Evolutionary conservation across 2,113 vertebrate genomes (phyloP).

Genomic region (Cromileptes altivelis): DNA sequence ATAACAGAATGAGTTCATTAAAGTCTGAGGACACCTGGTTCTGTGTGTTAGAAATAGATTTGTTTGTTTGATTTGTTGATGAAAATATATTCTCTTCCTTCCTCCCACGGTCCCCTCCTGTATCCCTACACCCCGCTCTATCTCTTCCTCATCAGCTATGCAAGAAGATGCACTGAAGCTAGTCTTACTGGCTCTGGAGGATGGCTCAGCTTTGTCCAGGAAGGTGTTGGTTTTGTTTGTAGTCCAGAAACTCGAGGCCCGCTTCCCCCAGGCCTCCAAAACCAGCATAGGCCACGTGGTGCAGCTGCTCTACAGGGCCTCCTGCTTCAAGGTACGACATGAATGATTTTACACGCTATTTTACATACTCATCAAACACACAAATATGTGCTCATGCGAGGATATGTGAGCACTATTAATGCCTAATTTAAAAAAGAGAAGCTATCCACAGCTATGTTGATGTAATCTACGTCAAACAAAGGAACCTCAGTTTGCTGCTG

Average conservation of each 20-base stretch:
- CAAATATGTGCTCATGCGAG: background rate
- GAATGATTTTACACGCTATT: background rate
- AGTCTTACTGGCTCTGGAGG: conserved; percentile 95
- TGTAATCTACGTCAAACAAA: conserved; percentile 18
- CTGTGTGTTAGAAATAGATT: background rate
- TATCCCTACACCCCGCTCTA: background rate
- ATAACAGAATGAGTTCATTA: conserved; percentile 78
- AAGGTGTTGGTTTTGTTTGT: conserved; percentile 99
- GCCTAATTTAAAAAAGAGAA: background rate
- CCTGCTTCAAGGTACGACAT: conserved; percentile 93
- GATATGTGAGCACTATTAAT: conserved; percentile 16
- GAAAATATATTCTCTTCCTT: background rate
- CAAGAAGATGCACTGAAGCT: conserved; percentile 97
- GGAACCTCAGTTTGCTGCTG: conserved; percentile 24
- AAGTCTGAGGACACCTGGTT: conserved; percentile 78
- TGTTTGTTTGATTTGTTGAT: background rate
- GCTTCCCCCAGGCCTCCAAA: conserved; percentile 98
- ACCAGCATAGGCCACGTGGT: conserved; percentile 99
- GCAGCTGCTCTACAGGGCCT: conserved; percentile 97
- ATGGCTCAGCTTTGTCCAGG: conserved; percentile 96
- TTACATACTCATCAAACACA: background rate
- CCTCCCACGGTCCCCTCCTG: background rate
- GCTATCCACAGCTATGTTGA: conserved; percentile 10
- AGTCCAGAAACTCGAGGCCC: conserved; percentile 96
- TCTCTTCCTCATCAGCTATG: conserved; percentile 87